phyloP scores from a whole-genome alignment of 2,797 vertebrate genomes.

The Tinamus major region DNA sequence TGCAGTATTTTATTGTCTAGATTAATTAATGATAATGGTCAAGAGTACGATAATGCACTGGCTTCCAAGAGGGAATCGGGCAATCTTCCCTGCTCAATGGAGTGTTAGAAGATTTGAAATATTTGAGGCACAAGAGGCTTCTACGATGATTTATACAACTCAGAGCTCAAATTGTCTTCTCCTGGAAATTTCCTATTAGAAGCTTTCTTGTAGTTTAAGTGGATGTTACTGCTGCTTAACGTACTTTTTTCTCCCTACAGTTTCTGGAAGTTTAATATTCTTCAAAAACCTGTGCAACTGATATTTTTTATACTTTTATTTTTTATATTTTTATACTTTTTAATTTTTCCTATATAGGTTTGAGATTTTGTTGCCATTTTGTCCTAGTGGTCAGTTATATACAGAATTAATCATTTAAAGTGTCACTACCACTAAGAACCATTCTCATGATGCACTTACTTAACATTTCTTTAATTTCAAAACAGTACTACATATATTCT shows the following conservation, averaged over 20 bases:
- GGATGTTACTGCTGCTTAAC: background rate
- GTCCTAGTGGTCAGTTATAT: background rate
- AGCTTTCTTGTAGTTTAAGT: background rate
- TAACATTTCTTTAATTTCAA: background rate
- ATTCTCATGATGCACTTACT: background rate
- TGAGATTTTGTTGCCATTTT: background rate
- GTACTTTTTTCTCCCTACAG: background rate
- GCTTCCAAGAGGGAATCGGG: slow-evolving; percentile 27
- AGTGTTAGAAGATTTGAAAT: slow-evolving; percentile 33
- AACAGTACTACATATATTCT: background rate
- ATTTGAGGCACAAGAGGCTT: slow-evolving; percentile 11
- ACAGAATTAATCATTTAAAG: background rate
- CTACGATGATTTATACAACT: slow-evolving; percentile 3
- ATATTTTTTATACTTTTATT: background rate
- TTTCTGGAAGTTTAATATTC: background rate
- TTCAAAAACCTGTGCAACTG: background rate
- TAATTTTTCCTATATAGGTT: background rate
- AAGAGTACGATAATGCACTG: slow-evolving; percentile 45
- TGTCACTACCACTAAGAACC: background rate
- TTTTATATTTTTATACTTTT: background rate
- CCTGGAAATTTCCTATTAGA: background rate
- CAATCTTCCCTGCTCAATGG: slow-evolving; percentile 28
- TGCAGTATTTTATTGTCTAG: slow-evolving; percentile 43
- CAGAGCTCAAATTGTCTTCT: background rate
- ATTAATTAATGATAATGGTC: slow-evolving; percentile 63